Percentiles rank a stretch among this genome's conserved stretches.
These are phyloP conservation scores for Ceryle rudis DNA, from an alignment of 2,797 vertebrate genomes.

Conservation along the genomic window DNA sequence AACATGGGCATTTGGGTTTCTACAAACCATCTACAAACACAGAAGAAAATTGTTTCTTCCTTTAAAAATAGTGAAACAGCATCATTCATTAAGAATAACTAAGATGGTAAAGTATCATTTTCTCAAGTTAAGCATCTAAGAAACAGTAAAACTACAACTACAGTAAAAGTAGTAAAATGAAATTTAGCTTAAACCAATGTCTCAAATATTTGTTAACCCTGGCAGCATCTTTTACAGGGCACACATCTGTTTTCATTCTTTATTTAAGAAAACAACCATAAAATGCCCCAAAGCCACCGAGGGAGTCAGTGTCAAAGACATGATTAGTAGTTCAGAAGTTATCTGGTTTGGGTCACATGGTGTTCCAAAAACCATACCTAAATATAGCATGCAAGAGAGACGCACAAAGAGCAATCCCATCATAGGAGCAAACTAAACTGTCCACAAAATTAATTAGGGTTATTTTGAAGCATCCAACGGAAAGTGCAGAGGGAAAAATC, in stretches of 20 bases:
- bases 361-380: constrained; percentile 67
- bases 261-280: constrained; percentile 2
- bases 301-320: constrained; percentile 43
- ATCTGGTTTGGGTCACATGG: constrained; percentile 71
- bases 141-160: background rate
- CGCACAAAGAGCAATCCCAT: constrained; percentile 56
- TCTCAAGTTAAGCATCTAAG: background rate
- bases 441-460: constrained; percentile 67
- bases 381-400: constrained; percentile 68
- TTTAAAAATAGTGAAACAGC: background rate
- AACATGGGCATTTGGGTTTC: background rate
- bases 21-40: background rate
- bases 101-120: background rate
- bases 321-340: constrained; percentile 67
- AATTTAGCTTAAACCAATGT: background rate
- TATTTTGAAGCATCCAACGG: constrained; percentile 45
- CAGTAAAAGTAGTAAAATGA: background rate
- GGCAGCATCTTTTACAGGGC: background rate
- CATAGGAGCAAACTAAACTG: constrained; percentile 56
- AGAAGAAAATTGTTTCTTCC: background rate
- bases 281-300: constrained; percentile 42
- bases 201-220: background rate
- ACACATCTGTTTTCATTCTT: background rate
- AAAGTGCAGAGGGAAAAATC: background rate
- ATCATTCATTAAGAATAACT: background rate